phyloP scores from a whole-genome alignment of 1,140 invertebrate genomes.

The Diploscapter pachys region DNA sequence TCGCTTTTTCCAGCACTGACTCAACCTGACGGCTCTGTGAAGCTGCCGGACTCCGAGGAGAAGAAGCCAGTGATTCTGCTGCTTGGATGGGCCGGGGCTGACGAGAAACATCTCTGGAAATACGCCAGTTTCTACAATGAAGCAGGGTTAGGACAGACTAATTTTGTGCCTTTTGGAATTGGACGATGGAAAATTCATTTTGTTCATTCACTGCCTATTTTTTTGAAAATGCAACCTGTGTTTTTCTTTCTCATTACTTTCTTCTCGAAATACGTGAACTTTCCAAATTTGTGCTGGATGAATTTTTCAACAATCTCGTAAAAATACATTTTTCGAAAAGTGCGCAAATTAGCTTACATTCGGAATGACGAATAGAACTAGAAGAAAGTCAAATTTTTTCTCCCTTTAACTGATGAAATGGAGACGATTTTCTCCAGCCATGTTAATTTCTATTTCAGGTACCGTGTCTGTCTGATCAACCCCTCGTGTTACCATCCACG shows the following conservation, averaged over 20 bases:
- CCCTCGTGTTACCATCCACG: constrained; percentile 28
- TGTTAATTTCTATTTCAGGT: constrained; percentile 20
- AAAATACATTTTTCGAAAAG: not conserved
- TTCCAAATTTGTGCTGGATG: no score
- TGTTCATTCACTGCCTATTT: no score
- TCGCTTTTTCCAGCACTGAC: constrained; percentile 1
- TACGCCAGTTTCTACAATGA: constrained; percentile 22
- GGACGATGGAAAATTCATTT: not conserved
- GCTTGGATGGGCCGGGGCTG: constrained; percentile 30
- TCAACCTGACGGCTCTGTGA: not conserved
- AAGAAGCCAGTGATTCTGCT: constrained; percentile 27
- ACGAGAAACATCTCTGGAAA: constrained; percentile 25
- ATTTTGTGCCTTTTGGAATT: no score
- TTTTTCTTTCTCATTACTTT: no score
- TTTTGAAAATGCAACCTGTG: no score
- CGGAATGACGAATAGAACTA: not conserved
- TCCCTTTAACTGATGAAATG: no score
- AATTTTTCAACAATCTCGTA: no score
- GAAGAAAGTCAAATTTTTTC: not conserved
- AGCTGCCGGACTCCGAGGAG: constrained; percentile 10
- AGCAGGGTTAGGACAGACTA: not conserved
- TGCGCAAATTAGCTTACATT: not conserved
- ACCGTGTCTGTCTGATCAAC: constrained; percentile 5
- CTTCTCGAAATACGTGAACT: no score
- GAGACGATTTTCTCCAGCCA: not conserved